Evolutionary conservation across 2,888 invertebrate species (phyloP).

Genomic region (Cordylochernes scorpioides): DNA sequence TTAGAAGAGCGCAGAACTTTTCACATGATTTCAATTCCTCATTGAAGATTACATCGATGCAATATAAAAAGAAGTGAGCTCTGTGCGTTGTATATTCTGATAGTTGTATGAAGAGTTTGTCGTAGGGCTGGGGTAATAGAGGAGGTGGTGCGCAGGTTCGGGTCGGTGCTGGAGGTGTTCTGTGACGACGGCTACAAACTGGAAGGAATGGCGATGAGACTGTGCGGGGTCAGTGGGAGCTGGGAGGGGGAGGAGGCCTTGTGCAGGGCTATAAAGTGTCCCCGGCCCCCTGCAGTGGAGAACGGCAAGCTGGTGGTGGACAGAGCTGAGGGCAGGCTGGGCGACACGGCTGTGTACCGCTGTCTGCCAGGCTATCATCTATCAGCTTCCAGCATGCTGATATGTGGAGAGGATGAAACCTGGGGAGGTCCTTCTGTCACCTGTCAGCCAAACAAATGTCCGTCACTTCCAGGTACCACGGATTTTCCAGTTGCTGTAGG

Average conservation of each 20-base stretch:
- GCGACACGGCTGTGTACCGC: slow-evolving; percentile 19
- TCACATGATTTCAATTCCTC: too few species aligned
- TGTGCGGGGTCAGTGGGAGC: slow-evolving; percentile 15
- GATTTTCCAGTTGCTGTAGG: too few species aligned
- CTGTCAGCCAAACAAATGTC: too few species aligned
- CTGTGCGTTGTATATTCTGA: too few species aligned
- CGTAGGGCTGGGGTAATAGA: too few species aligned
- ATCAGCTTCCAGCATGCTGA: slow-evolving; percentile 14
- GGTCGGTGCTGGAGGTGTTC: slow-evolving; percentile 5
- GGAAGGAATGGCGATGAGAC: slow-evolving; percentile 11
- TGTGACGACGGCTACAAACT: slow-evolving; percentile 10
- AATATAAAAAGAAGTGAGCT: too few species aligned
- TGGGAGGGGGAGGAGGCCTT: slow-evolving; percentile 17
- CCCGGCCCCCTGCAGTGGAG: slow-evolving; percentile 16
- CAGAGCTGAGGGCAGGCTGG: too few species aligned
- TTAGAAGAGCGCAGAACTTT: too few species aligned
- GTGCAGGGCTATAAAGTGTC: slow-evolving; percentile 9
- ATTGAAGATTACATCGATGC: too few species aligned
- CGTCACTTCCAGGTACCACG: too few species aligned
- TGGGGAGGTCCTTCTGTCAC: too few species aligned
- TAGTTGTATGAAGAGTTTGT: too few species aligned
- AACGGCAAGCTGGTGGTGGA: background rate
- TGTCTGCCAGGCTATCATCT: slow-evolving; percentile 14
- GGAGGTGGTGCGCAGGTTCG: background rate
- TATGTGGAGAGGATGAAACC: slow-evolving; percentile 11